Base-by-base conservation (phyloP, 2,888 invertebrate genomes). In the Euzetes globulus region DNA sequence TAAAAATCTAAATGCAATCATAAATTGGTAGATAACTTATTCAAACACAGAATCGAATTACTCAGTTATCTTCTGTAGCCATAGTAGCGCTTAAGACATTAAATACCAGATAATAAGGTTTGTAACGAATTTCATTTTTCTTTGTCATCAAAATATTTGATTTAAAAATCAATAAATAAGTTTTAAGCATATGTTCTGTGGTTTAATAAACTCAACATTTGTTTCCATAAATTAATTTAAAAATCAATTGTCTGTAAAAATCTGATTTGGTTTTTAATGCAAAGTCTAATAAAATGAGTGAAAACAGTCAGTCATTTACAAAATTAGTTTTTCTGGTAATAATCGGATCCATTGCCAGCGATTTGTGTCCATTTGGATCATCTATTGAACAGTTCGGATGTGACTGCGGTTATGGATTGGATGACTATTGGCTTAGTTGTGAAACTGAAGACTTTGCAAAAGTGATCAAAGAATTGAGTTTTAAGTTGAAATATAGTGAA, bases 281-380 rank as follows among this genome's bases (percentile, higher is more conserved):
- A n/a, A n/a, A n/a, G n/a, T n/a, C n/a, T n/a, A n/a, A n/a, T n/a
- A 29, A 60, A 60, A 60, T 60, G 29, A 60, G 1, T 13, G 33
- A 29, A 60, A 60, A 17, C 3, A 27, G 9, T 60, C 25, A 60
- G 13, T 3, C 17, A n/a, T 60, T 60, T 60, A 15, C 13, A 22
- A 22, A 55, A 22, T 55, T 17, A 9, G 22, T n/a, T 60, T 29
- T 33, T 11, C 6, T 60, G 33, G 15, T 27, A 5, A 29, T 60
- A 33, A 29, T 60, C 25, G 13, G 3, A 37, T 19, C 45, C 1
- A 22, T 68, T 22, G 0, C 22, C 3, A 41, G 68, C 22, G 19
- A 22, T 68, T 7, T 19, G 19, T 68, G 68, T 68, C 68, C 68
- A 68, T 68, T 68, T 9, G 7, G 45, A 15, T 19, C 37, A 68